A percentile compares a stretch with the other conserved stretches of the same genome.
Evolutionary conservation across 2,888 invertebrate species (phyloP).

Genomic region (Furcula furcula): DNA sequence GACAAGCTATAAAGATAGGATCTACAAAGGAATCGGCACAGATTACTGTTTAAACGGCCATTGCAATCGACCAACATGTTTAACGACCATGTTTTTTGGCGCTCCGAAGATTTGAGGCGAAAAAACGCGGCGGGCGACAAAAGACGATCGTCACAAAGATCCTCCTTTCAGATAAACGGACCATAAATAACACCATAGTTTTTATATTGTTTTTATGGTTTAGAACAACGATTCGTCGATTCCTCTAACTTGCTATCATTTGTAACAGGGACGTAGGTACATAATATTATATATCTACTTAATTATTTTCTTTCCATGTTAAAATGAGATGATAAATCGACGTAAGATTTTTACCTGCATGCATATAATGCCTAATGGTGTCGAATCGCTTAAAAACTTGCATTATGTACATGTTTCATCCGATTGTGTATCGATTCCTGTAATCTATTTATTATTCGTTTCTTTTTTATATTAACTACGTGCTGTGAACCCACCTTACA

Average conservation of each 20-base stretch:
- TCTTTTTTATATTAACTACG: no score
- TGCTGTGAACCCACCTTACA: no score
- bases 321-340: constrained; percentile 19
- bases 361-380: neutral
- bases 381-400: neutral
- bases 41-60: constrained; percentile 50
- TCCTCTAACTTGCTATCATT: constrained; percentile 28
- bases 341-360: neutral
- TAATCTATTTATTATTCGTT: no score
- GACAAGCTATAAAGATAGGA: constrained; percentile 65
- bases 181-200: constrained; percentile 74
- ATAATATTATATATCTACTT: constrained; percentile 19
- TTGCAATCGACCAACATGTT: constrained; percentile 49
- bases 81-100: constrained; percentile 65
- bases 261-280: constrained; percentile 24
- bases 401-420: no score
- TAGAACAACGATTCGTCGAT: constrained; percentile 13
- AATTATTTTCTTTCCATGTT: constrained; percentile 22
- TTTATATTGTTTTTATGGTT: constrained; percentile 38
- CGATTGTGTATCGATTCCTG: no score
- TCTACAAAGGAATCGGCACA: constrained; percentile 71
- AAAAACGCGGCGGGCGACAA: constrained; percentile 70
- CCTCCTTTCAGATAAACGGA: constrained; percentile 55
- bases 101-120: constrained; percentile 22
- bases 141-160: constrained; percentile 61